Evolutionary conservation across 2,113 vertebrate genomes (phyloP).

Genomic region (Merops nubicus): DNA sequence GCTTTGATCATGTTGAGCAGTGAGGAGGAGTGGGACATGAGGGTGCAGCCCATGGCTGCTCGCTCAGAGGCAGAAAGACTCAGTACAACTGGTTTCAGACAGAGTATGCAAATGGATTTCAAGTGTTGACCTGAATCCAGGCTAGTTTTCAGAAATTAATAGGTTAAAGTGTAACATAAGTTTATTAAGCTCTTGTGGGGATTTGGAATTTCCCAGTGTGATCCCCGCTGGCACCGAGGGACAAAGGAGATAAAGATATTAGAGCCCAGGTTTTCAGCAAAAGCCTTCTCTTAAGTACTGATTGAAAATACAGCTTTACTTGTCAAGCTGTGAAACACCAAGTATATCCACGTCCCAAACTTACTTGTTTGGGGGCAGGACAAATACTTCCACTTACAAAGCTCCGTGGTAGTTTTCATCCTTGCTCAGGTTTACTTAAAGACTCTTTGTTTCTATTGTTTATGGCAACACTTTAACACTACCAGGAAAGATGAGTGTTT

Average conservation of each 20-base stretch:
- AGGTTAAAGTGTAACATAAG: neutral
- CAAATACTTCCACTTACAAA: neutral
- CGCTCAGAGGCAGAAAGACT: neutral
- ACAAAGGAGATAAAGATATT: slow-evolving; percentile 43
- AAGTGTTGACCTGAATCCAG: neutral
- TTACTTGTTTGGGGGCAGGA: neutral
- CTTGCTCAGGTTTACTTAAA: neutral
- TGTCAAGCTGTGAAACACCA: neutral
- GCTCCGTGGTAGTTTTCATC: neutral
- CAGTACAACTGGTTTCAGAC: neutral
- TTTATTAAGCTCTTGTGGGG: neutral
- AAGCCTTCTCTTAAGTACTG: slow-evolving; percentile 6
- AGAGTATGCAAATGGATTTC: neutral
- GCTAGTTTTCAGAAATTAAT: neutral
- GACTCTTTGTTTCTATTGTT: neutral
- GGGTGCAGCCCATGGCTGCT: neutral
- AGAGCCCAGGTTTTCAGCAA: slow-evolving; percentile 34
- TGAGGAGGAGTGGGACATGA: neutral
- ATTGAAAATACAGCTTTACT: slow-evolving; percentile 15
- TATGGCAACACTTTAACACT: neutral
- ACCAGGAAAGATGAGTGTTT: neutral
- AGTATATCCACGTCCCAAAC: neutral
- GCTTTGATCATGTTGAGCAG: neutral
- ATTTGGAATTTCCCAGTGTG: slow-evolving; percentile 42
- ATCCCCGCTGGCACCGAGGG: neutral